Evolutionary conservation across 2,797 vertebrate species (phyloP).

Genomic region (Myoxocephalus aenaeus): DNA sequence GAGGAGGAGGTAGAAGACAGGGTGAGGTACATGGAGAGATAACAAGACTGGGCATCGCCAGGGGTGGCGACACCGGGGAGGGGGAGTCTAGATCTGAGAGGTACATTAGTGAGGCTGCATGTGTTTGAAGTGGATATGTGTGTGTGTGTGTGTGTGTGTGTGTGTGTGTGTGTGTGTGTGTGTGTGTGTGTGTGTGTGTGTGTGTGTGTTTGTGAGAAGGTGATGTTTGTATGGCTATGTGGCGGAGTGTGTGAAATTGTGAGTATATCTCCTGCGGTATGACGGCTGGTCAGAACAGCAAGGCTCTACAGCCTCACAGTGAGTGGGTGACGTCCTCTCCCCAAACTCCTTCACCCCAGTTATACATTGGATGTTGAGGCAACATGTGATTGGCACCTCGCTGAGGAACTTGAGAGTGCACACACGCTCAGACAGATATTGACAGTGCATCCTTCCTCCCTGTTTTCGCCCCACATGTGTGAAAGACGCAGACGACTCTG

Average conservation of each 20-base stretch:
- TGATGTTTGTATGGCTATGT: constrained; percentile 20
- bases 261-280: constrained; percentile 7
- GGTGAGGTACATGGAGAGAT: constrained; percentile 48
- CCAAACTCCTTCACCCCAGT: constrained; percentile 19
- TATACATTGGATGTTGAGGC: constrained; percentile 3
- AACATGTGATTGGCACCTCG: neutral
- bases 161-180: constrained; percentile 35
- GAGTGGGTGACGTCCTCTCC: constrained; percentile 2
- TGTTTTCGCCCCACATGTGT: neutral
- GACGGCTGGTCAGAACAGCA: constrained; percentile 28
- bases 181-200: constrained; percentile 30
- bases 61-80: constrained; percentile 27
- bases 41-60: constrained; percentile 63
- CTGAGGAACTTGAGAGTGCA: neutral
- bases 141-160: constrained; percentile 37
- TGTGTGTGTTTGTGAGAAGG: constrained; percentile 19
- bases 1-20: constrained; percentile 35
- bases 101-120: constrained; percentile 27
- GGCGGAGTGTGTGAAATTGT: neutral
- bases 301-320: constrained; percentile 14
- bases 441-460: neutral
- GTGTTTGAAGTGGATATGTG: constrained; percentile 55
- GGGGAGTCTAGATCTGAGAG: constrained; percentile 50
- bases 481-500: neutral
- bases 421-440: neutral